A percentile compares a stretch with the other conserved stretches of the same genome.
These are phyloP conservation scores for Sebastes cheni DNA, from an alignment of 2,797 vertebrate genomes.

Conservation along the genomic window DNA sequence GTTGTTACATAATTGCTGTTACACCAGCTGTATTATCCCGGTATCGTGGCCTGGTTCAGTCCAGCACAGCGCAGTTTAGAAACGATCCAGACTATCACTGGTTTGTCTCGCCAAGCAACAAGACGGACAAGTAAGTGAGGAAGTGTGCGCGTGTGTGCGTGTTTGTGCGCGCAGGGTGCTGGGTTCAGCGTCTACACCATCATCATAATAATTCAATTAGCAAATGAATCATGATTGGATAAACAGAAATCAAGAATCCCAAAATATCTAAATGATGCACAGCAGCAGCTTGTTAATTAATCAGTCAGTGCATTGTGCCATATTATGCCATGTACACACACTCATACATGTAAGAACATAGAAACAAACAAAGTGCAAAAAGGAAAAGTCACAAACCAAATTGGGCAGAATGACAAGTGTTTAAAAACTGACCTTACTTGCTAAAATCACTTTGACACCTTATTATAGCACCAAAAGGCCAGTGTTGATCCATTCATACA, in stretches of 20 bases:
- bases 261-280: constrained; percentile 2
- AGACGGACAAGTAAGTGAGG: neutral
- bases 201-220: constrained; percentile 8
- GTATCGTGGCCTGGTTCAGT: constrained; percentile 39
- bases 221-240: constrained; percentile 12
- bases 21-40: constrained; percentile 39
- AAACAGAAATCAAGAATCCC: constrained; percentile 18
- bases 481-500: neutral
- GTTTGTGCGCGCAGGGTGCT: neutral
- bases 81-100: constrained; percentile 25
- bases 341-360: neutral
- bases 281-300: constrained; percentile 9
- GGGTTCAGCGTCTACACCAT: neutral
- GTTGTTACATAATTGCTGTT: constrained; percentile 48
- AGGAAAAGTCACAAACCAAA: neutral
- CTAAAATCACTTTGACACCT: no score
- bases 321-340: neutral
- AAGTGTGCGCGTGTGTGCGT: neutral
- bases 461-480: neutral
- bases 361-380: neutral
- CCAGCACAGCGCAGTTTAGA: constrained; percentile 34
- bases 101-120: constrained; percentile 30
- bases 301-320: neutral
- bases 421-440: neutral
- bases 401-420: neutral